Evolutionary conservation across 92 coral and sea anemone species (phyloP).

Genomic region (Isaurus tuberculatus): DNA sequence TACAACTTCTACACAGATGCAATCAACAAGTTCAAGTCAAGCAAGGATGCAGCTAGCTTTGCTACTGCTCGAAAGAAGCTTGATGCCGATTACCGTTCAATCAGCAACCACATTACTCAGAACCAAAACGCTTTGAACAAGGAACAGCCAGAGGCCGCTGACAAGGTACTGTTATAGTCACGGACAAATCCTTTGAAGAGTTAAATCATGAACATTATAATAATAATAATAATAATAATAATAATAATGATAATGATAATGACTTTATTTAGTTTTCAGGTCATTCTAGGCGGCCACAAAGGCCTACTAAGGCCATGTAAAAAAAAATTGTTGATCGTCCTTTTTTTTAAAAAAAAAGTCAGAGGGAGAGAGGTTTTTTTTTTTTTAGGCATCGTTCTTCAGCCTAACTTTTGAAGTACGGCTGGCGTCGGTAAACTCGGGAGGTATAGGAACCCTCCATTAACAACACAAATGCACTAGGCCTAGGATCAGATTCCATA

Average conservation of each 20-base stretch:
- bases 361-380: too few species aligned
- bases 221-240: too few species aligned
- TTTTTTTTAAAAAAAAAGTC: too few species aligned
- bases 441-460: too few species aligned
- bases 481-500: too few species aligned
- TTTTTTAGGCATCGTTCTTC: too few species aligned
- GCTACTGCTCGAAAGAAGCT: constrained; percentile 96
- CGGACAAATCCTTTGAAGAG: neutral
- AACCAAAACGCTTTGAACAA: constrained; percentile 83
- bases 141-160: constrained; percentile 93
- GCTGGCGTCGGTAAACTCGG: too few species aligned
- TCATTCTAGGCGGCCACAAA: neutral
- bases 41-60: constrained; percentile 87
- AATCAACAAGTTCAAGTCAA: constrained; percentile 89
- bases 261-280: neutral
- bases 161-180: constrained; percentile 69
- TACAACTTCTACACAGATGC: constrained; percentile 93
- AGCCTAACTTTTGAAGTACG: too few species aligned
- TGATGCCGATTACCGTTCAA: constrained; percentile 93
- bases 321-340: too few species aligned
- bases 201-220: too few species aligned
- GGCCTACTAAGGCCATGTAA: neutral
- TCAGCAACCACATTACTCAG: constrained; percentile 85
- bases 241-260: too few species aligned
- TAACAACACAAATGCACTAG: too few species aligned